These are phyloP conservation scores for Neosalanx taihuensis DNA, from an alignment of 2,797 vertebrate genomes.

Conservation along the genomic window DNA sequence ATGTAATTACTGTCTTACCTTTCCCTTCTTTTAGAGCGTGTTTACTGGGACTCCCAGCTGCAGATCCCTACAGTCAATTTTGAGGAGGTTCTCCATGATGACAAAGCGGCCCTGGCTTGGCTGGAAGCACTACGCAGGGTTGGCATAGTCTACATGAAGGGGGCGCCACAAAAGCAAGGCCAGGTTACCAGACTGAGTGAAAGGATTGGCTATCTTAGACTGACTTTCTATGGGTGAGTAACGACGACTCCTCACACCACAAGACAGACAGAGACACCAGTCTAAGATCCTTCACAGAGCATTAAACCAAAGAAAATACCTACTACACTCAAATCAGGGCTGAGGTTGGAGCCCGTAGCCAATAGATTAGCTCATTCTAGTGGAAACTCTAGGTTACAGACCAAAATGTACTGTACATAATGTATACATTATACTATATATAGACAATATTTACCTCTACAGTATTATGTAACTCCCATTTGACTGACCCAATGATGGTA, in stretches of 20 bases:
- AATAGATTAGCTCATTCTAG: slow-evolving; percentile 57
- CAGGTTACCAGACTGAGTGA: slow-evolving; percentile 83
- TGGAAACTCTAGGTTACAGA: slow-evolving; percentile 47
- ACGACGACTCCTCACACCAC: slow-evolving; percentile 8
- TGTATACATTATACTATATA: too few relatives aligned
- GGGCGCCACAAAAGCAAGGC: slow-evolving; percentile 78
- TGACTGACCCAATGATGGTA: not conserved
- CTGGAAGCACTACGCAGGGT: slow-evolving; percentile 79
- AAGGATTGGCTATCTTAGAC: slow-evolving; percentile 87
- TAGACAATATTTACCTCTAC: not conserved
- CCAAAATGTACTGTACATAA: slow-evolving; percentile 27
- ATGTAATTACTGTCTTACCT: not conserved
- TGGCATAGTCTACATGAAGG: slow-evolving; percentile 85
- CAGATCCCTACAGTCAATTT: slow-evolving; percentile 80
- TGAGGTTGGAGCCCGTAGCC: slow-evolving; percentile 59
- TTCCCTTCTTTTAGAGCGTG: slow-evolving; percentile 69
- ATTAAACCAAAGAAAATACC: slow-evolving; percentile 63
- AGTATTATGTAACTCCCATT: not conserved
- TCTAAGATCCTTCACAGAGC: slow-evolving; percentile 46
- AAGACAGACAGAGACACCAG: slow-evolving; percentile 46
- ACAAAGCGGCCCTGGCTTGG: slow-evolving; percentile 83
- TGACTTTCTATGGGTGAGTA: slow-evolving; percentile 92
- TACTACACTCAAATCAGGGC: slow-evolving; percentile 65
- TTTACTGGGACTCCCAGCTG: slow-evolving; percentile 84
- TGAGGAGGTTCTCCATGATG: slow-evolving; percentile 78